These are phyloP conservation scores for Microplitis mediator DNA, from an alignment of 1,140 invertebrate species.

Conservation along the genomic window DNA sequence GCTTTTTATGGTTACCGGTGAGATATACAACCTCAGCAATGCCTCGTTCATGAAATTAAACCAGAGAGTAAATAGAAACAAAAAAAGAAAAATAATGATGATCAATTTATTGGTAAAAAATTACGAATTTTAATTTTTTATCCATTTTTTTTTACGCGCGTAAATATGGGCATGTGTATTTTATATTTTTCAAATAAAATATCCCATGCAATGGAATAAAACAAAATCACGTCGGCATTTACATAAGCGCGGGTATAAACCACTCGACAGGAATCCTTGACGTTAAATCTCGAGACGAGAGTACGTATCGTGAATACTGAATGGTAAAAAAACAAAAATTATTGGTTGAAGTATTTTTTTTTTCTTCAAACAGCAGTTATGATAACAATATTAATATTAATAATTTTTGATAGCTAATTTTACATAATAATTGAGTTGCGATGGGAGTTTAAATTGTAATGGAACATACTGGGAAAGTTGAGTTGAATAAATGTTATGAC, in stretches of 20 bases:
- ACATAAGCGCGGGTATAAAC: constrained; percentile 63
- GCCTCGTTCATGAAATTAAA: constrained; percentile 28
- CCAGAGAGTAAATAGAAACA: too few relatives aligned
- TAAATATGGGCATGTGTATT: background rate
- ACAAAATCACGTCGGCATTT: constrained; percentile 63
- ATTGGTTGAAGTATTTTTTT: background rate
- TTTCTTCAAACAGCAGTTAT: background rate
- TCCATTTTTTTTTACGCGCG: too few relatives aligned
- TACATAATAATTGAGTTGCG: background rate
- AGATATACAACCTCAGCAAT: constrained; percentile 20
- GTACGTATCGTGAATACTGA: constrained; percentile 59
- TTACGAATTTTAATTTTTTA: too few relatives aligned
- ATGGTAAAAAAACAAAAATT: constrained; percentile 34
- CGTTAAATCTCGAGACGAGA: constrained; percentile 47
- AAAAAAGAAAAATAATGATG: background rate
- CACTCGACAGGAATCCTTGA: constrained; percentile 56
- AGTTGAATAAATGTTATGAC: background rate
- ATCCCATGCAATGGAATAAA: constrained; percentile 43
- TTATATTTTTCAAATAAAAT: background rate
- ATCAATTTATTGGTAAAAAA: background rate
- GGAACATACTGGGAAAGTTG: background rate
- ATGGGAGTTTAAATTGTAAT: too few relatives aligned
- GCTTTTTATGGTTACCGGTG: constrained; percentile 44
- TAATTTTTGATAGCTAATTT: background rate
- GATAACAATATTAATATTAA: too few relatives aligned